Evolutionary conservation across 2,888 invertebrate genomes (phyloP).

Genomic region (Cataglyphis rosenhaueri): DNA sequence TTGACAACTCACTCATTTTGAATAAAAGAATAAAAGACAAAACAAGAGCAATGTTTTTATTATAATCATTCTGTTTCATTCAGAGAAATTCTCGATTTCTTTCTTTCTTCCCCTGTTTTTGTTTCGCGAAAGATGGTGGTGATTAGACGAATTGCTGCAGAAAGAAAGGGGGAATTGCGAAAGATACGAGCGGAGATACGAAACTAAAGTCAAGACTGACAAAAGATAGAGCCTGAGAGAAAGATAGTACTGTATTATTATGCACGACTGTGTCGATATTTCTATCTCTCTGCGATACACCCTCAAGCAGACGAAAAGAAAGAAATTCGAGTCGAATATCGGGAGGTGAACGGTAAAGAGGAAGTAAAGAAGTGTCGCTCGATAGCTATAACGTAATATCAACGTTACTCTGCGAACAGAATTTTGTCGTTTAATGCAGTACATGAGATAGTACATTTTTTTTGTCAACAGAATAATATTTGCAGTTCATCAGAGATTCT

Average conservation of each 20-base stretch:
- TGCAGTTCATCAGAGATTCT: conserved; percentile 16
- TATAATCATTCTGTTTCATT: conserved; percentile 18
- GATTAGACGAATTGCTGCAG: conserved; percentile 67
- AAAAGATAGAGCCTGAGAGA: conserved; percentile 55
- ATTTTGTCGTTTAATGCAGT: conserved; percentile 5
- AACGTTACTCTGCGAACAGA: conserved; percentile 14
- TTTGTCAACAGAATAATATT: conserved; percentile 16
- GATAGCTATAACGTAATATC: conserved; percentile 26
- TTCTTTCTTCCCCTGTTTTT: conserved; percentile 45
- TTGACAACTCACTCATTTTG: not conserved
- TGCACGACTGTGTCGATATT: conserved; percentile 39
- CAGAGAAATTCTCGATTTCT: not conserved
- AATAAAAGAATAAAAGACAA: conserved; percentile 1
- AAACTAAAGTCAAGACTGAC: conserved; percentile 39
- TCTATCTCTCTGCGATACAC: conserved; percentile 58
- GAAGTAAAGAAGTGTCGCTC: not conserved
- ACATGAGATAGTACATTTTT: not conserved
- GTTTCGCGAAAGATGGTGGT: conserved; percentile 58
- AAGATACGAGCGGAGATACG: not conserved
- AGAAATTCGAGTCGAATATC: conserved; percentile 66
- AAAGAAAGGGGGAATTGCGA: conserved; percentile 56
- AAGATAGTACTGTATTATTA: conserved; percentile 48
- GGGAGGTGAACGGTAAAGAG: conserved; percentile 55
- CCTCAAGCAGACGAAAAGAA: conserved; percentile 64
- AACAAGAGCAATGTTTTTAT: conserved; percentile 18